Base-by-base conservation (phyloP, 2,888 invertebrate species). In the Chymomyza fuscimana region DNA sequence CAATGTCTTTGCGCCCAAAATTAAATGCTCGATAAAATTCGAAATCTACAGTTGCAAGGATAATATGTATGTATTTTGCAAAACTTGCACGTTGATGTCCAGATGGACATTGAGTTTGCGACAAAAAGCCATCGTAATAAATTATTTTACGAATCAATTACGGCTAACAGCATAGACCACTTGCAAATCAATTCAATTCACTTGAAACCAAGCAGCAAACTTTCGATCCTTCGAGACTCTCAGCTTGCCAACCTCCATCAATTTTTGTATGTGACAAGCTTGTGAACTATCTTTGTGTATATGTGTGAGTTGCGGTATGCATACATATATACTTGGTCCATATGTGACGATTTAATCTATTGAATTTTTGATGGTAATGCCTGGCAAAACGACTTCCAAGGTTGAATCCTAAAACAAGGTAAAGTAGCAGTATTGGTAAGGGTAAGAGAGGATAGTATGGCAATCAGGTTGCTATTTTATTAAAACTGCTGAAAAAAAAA, bases 71-170 rank as follows among this genome's bases (percentile, higher is more conserved):
- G 73, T 67, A 76, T 79, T 79, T 83, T 67, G 74, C 72, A 71
- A 68, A 73, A 69, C 72, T 77, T 76, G 70, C 74, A 75, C 72
- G 77, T 22, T 12, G 61, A 29, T 16, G n/a, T n/a, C 32, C 4
- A 36, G 40, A n/a, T 36, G 2, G 6, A 9, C 1, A 19, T 58
- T 12, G 3, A 66, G 68, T 61, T 69, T 81, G 84, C 82, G 81
- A 81, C 84, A 83, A 79, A 82, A 84, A 80, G 82, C 74, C 74
- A 84, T 78, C 74, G 82, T 77, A 67, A 82, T 82, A 85, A 82
- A 85, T 82, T 83, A 82, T 82, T 82, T 85, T 85, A 80, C 80
- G 82, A 85, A 82, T 85, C 82, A 82, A 82, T 82, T 82, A 85
- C 82, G 80, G 76, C 85, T 82, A 84, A 85, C 80, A 84, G 82